Conservation (phyloP, 2,888 invertebrate genomes). For the Ephialtes manifestator region DNA sequence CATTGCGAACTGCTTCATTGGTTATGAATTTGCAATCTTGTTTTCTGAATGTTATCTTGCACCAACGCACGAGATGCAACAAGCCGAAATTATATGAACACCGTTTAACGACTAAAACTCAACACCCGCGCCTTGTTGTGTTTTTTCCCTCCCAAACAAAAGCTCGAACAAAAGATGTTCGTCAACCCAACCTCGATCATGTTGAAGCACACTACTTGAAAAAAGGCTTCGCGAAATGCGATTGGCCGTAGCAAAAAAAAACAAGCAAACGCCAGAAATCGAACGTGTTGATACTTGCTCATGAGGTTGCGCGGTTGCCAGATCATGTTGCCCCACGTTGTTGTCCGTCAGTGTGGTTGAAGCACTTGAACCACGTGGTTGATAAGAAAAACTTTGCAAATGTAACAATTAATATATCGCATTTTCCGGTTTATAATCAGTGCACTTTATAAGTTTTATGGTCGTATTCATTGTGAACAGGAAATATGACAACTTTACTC, state of each 20-base stretch:
- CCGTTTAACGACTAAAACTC: neutral
- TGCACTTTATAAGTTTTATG: neutral
- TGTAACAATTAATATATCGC: conserved; percentile 52
- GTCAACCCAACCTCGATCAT: neutral
- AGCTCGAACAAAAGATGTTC: neutral
- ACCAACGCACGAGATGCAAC: neutral
- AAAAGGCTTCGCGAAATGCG: conserved; percentile 20
- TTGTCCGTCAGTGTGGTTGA: conserved; percentile 3
- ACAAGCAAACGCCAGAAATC: conserved; percentile 39
- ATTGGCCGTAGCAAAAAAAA: conserved; percentile 47
- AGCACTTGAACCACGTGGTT: conserved; percentile 33
- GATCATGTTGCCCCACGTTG: neutral
- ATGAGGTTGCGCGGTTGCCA: conserved; percentile 59
- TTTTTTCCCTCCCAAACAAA: neutral
- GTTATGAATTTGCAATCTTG: neutral
- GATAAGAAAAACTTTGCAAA: neutral
- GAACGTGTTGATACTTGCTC: conserved; percentile 59
- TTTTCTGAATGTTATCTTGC: neutral
- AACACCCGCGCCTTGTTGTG: neutral
- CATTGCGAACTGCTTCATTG: neutral
- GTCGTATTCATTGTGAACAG: neutral
- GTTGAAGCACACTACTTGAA: conserved; percentile 13
- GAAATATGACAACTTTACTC: conserved; percentile 71
- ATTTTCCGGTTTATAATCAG: conserved; percentile 11
- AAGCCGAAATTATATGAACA: neutral